These are phyloP conservation scores for Lycodopsis pacificus DNA, from an alignment of 2,797 vertebrate species.

Conservation along the genomic window DNA sequence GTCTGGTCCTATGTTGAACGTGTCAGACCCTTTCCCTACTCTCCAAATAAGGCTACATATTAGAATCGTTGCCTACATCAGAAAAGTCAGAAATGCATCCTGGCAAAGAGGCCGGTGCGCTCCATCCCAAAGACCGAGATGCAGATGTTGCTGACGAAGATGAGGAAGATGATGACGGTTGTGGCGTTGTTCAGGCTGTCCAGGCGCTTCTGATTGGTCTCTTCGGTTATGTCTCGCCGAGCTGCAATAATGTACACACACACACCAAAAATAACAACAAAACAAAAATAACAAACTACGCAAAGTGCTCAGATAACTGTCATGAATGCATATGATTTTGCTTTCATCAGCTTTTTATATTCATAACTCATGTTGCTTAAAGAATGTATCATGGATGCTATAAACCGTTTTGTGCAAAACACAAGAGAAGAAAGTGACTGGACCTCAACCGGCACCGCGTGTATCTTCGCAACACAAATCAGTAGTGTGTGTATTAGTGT, in stretches of 20 bases:
- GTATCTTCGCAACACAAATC: background rate
- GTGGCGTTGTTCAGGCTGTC: constrained; percentile 89
- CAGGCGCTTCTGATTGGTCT: constrained; percentile 87
- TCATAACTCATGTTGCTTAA: background rate
- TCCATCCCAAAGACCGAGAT: constrained; percentile 94
- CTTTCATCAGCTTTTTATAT: background rate
- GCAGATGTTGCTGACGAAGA: constrained; percentile 92
- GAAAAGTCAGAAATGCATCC: constrained; percentile 78
- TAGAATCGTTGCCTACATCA: constrained; percentile 2
- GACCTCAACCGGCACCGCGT: background rate
- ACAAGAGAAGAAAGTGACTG: background rate
- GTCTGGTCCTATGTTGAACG: background rate
- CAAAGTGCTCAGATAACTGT: background rate
- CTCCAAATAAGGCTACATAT: background rate
- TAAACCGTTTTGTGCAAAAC: background rate
- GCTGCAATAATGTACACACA: constrained; percentile 79
- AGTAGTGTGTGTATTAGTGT: constrained; percentile 57
- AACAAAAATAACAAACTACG: constrained; percentile 33
- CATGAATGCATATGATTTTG: background rate
- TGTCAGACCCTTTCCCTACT: constrained; percentile 9
- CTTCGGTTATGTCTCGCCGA: constrained; percentile 88
- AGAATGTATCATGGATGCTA: background rate
- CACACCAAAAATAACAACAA: constrained; percentile 47
- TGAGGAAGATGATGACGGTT: constrained; percentile 89
- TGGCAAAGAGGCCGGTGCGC: constrained; percentile 87